These are phyloP conservation scores for Nasonia oneida DNA, from an alignment of 2,888 invertebrate genomes.

Conservation along the genomic window DNA sequence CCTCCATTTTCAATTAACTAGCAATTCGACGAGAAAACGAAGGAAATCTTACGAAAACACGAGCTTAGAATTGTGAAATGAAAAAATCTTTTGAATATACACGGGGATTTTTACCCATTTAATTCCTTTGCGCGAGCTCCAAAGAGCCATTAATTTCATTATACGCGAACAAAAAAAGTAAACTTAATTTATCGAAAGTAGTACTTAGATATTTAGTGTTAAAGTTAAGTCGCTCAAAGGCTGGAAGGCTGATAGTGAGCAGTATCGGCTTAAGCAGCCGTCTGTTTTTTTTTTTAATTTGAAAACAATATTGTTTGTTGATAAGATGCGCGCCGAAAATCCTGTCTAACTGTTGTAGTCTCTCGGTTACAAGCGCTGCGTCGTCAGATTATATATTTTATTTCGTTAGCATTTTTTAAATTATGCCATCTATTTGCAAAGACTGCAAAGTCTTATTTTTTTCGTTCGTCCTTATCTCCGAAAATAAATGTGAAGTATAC, in stretches of 20 bases:
- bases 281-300: slow-evolving; percentile 28
- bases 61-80: background rate
- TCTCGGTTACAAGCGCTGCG: slow-evolving; percentile 24
- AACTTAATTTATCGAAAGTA: slow-evolving; percentile 41
- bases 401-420: slow-evolving; percentile 33
- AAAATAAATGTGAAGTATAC: slow-evolving; percentile 12
- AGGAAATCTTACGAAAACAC: background rate
- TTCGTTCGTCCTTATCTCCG: background rate
- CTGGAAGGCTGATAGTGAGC: slow-evolving; percentile 25
- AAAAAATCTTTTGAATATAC: background rate
- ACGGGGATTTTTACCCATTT: background rate
- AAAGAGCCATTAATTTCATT: slow-evolving; percentile 6
- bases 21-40: slow-evolving; percentile 20
- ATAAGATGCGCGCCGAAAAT: slow-evolving; percentile 34
- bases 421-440: slow-evolving; percentile 19
- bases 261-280: slow-evolving; percentile 19
- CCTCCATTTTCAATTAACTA: slow-evolving; percentile 8
- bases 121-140: slow-evolving; percentile 24
- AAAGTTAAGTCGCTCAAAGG: slow-evolving; percentile 36
- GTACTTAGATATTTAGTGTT: slow-evolving; percentile 59
- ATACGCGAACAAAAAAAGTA: slow-evolving; percentile 15
- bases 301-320: slow-evolving; percentile 22
- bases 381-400: slow-evolving; percentile 9
- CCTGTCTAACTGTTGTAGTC: slow-evolving; percentile 21
- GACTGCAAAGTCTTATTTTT: slow-evolving; percentile 40